phyloP scores from a whole-genome alignment of 2,888 invertebrate species.

The Salpingus planirostris region DNA sequence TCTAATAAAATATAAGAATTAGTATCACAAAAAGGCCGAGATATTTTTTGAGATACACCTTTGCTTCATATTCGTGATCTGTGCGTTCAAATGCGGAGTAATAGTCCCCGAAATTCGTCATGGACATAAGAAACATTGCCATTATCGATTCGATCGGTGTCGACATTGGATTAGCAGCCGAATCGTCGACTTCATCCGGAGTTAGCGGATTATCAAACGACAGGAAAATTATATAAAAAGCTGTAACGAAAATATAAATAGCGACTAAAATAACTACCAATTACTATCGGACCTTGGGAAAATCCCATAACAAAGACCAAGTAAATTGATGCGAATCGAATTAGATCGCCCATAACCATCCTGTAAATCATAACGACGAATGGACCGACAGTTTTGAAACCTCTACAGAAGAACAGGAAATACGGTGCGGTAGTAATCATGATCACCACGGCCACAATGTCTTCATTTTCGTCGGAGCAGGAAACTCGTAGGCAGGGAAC shows the following conservation, averaged over 20 bases:
- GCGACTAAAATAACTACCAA: slow-evolving; percentile 1
- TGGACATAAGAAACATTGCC: slow-evolving; percentile 97
- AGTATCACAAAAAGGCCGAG: slow-evolving; percentile 25
- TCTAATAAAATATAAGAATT: too few species aligned
- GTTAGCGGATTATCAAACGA: slow-evolving; percentile 80
- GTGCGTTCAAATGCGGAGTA: slow-evolving; percentile 85
- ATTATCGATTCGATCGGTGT: slow-evolving; percentile 91
- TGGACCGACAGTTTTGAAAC: slow-evolving; percentile 95
- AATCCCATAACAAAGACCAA: slow-evolving; percentile 95
- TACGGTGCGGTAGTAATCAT: slow-evolving; percentile 95
- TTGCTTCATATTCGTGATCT: slow-evolving; percentile 80
- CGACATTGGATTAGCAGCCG: slow-evolving; percentile 77
- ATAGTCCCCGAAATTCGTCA: slow-evolving; percentile 93
- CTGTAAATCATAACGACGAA: slow-evolving; percentile 99
- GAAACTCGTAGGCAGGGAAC: slow-evolving; percentile 77
- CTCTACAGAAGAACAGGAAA: slow-evolving; percentile 95
- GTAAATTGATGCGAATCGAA: slow-evolving; percentile 94
- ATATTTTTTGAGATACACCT: slow-evolving; percentile 46
- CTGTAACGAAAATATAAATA: slow-evolving; percentile 38
- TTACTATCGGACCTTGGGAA: slow-evolving; percentile 78
- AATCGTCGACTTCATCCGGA: slow-evolving; percentile 74
- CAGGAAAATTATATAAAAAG: slow-evolving; percentile 84
- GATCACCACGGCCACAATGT: slow-evolving; percentile 83
- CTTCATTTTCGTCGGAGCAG: slow-evolving; percentile 82
- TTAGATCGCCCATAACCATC: slow-evolving; percentile 93